A percentile compares a stretch with the other conserved stretches of the same genome.
These are phyloP conservation scores for Drosophila navojoa DNA, from an alignment of 1,140 invertebrate species.

Conservation along the genomic window DNA sequence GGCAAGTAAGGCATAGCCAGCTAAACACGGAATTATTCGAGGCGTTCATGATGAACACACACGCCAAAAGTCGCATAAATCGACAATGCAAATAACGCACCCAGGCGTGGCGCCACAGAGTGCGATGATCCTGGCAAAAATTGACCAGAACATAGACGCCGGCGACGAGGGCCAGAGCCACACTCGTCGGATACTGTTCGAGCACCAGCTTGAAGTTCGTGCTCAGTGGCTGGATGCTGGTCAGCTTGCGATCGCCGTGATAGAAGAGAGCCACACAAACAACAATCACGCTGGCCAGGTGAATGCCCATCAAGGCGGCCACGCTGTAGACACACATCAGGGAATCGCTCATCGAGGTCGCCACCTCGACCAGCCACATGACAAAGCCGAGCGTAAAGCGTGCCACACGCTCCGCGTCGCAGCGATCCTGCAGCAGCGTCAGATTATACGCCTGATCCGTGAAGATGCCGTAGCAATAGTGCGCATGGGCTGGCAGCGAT, in stretches of 20 bases:
- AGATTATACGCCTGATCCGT: conserved; percentile 35
- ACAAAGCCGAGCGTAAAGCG: conserved; percentile 7
- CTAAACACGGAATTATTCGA: conserved; percentile 17
- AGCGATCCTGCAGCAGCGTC: conserved; percentile 1
- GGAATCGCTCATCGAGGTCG: not conserved
- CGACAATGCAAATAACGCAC: not conserved
- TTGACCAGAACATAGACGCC: conserved; percentile 2
- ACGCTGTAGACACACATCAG: not conserved
- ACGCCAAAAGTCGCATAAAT: conserved; percentile 3
- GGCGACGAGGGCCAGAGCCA: not conserved
- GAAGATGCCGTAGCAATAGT: conserved; percentile 45
- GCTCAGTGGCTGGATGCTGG: not conserved
- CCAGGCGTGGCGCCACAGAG: not conserved
- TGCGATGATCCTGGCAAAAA: not conserved
- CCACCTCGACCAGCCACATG: not conserved
- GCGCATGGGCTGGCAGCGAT: conserved; percentile 4
- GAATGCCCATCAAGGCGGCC: not conserved
- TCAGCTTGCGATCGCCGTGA: not conserved
- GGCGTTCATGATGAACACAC: not conserved
- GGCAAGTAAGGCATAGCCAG: not conserved
- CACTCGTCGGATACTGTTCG: not conserved
- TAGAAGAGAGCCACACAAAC: not conserved
- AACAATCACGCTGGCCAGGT: not conserved
- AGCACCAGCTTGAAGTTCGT: conserved; percentile 16
- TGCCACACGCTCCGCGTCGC: conserved; percentile 8